A percentile compares a stretch with the other conserved stretches of the same genome.
These are phyloP conservation scores for Enteromius thamalakanensis DNA, from an alignment of 2,797 vertebrate species.

Conservation along the genomic window DNA sequence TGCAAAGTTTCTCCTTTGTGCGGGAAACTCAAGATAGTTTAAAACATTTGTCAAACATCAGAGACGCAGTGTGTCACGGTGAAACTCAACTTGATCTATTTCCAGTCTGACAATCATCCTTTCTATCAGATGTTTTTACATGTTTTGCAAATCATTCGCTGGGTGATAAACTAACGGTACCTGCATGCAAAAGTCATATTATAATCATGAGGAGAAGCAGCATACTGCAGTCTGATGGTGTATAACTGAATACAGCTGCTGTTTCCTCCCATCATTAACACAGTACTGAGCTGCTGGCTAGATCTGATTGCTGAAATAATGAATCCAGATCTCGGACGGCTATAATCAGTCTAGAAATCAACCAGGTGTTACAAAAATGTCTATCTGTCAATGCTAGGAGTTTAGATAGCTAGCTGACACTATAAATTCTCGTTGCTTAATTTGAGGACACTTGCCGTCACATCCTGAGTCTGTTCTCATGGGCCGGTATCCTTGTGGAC, in stretches of 20 bases:
- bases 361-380: too few species aligned
- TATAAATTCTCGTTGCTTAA: not conserved
- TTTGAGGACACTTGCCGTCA: not conserved
- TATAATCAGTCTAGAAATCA: not conserved
- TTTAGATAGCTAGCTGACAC: not conserved
- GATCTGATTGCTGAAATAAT: not conserved
- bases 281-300: not conserved
- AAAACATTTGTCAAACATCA: not conserved
- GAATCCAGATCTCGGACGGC: too few species aligned
- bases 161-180: not conserved
- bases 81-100: not conserved
- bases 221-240: not conserved
- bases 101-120: too few species aligned
- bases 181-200: not conserved
- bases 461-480: not conserved
- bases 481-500: not conserved
- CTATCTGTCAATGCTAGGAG: not conserved
- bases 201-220: not conserved
- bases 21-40: not conserved
- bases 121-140: not conserved
- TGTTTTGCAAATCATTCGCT: not conserved
- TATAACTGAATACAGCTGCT: not conserved
- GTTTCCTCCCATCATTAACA: not conserved
- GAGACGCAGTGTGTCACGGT: not conserved
- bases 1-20: not conserved